Base-by-base conservation (phyloP, 2,797 vertebrate species). In the Hapalemur alaotrensis region DNA sequence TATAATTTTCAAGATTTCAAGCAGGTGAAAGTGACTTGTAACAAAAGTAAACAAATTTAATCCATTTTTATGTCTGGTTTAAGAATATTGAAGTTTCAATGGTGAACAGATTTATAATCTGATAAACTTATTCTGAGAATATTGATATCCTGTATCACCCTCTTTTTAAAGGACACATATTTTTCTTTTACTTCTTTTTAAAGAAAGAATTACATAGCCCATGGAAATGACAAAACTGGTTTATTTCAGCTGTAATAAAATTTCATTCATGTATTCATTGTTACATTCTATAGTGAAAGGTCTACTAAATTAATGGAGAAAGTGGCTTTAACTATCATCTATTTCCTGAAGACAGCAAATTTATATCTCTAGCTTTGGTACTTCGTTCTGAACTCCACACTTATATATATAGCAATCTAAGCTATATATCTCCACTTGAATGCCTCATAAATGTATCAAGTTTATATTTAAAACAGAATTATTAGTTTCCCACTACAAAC, bases 1-100 rank as follows among this genome's bases (percentile, higher is more conserved):
- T 84, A 70, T 54, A 48, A 35, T 89, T 54, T 67, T 91, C 69
- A 90, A 32, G 81, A 67, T 91, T 96, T 95, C 78, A 83, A 73
- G 72, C 61, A 83, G 7, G 1, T 61, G 95, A 54, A 93, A 93
- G 7, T 13, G 80, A 72, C 32, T 65, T 57, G 32, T 83, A 93
- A 86, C 61, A 67, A 86, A 86, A 82, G 23, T 43, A 94, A 88
- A 81, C 28, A 94, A 95, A 72, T 67, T 70, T 70, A 70, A 73
- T 89, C 48, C 4, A 70, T 91, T 86, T 46, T 63, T 86, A 2
- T 61, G 7, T 93, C 23, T 82, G 1, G 3, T 79, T 38, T 89
- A 89, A 88, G 23, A 13, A 28, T 23, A 12, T n/a, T 73, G 3
- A 94, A 95, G 72, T 80, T 79, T 38, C 18, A 52, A 50, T 96